These are phyloP conservation scores for Cloeon dipterum DNA, from an alignment of 2,888 invertebrate species.

Conservation along the genomic window DNA sequence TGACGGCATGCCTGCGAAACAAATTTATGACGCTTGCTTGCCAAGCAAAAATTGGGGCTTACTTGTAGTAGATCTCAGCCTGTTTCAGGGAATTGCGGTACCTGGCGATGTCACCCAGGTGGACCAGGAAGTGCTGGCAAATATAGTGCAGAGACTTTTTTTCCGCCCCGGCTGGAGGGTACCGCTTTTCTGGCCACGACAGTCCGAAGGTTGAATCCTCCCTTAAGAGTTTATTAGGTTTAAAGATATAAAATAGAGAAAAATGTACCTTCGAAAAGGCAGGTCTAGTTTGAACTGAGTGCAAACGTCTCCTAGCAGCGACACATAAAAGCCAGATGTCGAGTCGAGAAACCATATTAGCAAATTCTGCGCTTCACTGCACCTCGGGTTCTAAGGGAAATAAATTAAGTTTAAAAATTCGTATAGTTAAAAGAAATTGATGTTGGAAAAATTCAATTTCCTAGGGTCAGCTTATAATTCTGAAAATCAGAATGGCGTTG, in stretches of 20 bases:
- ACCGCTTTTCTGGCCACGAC: conserved; percentile 19
- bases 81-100: conserved; percentile 60
- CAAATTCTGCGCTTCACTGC: conserved; percentile 52
- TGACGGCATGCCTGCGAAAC: conserved; percentile 41
- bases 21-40: too few species aligned
- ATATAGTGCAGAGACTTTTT: conserved; percentile 59
- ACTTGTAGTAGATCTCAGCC: conserved; percentile 66
- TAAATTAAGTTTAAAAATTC: conserved; percentile 6
- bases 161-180: conserved; percentile 29
- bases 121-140: conserved; percentile 72
- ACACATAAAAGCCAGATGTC: conserved; percentile 65
- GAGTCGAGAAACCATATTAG: conserved; percentile 61
- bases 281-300: conserved; percentile 58
- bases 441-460: background rate
- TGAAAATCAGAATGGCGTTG: too few species aligned
- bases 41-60: too few species aligned
- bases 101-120: conserved; percentile 66
- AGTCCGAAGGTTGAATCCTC: conserved; percentile 23
- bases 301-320: conserved; percentile 59
- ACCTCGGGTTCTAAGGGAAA: conserved; percentile 36
- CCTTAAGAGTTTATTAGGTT: too few species aligned
- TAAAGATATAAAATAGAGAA: background rate
- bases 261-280: conserved; percentile 35
- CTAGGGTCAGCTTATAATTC: too few species aligned
- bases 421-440: background rate